Base-by-base conservation (phyloP, 2,888 invertebrate genomes). In the Drosophila melanosoma region DNA sequence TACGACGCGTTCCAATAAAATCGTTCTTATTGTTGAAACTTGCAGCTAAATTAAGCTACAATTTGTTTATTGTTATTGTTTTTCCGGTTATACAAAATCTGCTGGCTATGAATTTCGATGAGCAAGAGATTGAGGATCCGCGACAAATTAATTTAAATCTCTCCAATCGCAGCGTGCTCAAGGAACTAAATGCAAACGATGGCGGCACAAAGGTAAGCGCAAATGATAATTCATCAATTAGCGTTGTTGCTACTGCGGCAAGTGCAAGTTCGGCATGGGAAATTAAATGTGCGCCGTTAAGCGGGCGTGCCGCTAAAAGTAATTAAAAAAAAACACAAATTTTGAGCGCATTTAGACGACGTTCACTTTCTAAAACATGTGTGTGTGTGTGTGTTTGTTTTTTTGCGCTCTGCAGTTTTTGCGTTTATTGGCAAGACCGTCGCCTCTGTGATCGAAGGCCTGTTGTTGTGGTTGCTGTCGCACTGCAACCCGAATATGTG, bases 101-200 rank as follows among this genome's bases (percentile, higher is more conserved):
- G n/a, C 10, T 52, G 56, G 61, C 29, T 17, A 84, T 84, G 84
- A 84, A 84, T 38, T 69, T 63, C 29, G 69, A 73, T 52, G 51
- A 56, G 33, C 23, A 49, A 20, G 62, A 66, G 17, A 45, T 45
- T n/a, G 59, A 57, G 17, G 72, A 80, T 17, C n/a, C 54, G 38
- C 56, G 33, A 1, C 69, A 70, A 40, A n/a, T 53, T 32, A 80
- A 69, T 26, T 15, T 38, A 10, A 71, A 64, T 45, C 56, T 64
- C 8, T 51, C 74, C 49, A 82, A 49, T 56, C 90, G 87, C 59
- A 67, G 76, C 61, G 80, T 90, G 61, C 69, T 87, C 8, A 91
- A 89, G 72, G 91, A 91, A 64, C 66, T 90, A 23, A 81, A 90
- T 74, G 72, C 76, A 63, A 91, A 90, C 67, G 90, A 90, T 53